Base-by-base conservation (phyloP, 1,140 invertebrate species). In the Hermetia illucens region DNA sequence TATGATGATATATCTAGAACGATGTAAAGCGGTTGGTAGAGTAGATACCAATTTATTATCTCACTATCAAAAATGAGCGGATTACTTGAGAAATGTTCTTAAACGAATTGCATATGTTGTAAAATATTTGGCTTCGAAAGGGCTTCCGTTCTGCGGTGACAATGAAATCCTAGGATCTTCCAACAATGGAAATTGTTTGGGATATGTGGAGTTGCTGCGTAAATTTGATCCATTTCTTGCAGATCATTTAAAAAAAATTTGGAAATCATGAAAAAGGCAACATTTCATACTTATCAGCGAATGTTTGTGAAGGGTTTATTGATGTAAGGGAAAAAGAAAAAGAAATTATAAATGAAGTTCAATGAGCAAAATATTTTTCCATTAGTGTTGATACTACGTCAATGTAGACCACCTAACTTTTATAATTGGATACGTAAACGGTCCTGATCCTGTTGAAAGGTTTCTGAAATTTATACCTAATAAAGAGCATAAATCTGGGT, bases 351-450 rank as follows among this genome's bases (percentile, higher is more conserved):
- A 29, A 38, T n/a, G 39, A 48, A 34, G 34, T 55, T 18, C 51
- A 51, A 46, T 32, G 39, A 46, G 44, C 50, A 12, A 54, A 50
- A 39, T 63, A 61, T 40, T 64, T 49, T 47, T 53, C 51, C 6
- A 48, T 62, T 39, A 55, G 41, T 31, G 44, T 64, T 31, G 62
- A 65, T 44, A 58, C 49, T 36, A 61, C 58, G 17, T 58, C 61
- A 21, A 64, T 43, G 47, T 55, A 17, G 61, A 64, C 43, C 59
- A 64, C 38, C 46, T 63, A 5, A 53, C 53, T 25, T 16, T 56
- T 13, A 40, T 49, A 18, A 29, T 58, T 40, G 40, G 51, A 35
- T 61, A 58, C 31, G 41, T 74, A 20, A 40, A 49, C 42, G 42
- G 38, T 21, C 16, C 21, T 21, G 22, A 15, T 13, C 44, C 45